A percentile compares a stretch with the other conserved stretches of the same genome.
Evolutionary conservation across 2,113 vertebrate species (phyloP).

Genomic region (Neodontobutis hainanensis): DNA sequence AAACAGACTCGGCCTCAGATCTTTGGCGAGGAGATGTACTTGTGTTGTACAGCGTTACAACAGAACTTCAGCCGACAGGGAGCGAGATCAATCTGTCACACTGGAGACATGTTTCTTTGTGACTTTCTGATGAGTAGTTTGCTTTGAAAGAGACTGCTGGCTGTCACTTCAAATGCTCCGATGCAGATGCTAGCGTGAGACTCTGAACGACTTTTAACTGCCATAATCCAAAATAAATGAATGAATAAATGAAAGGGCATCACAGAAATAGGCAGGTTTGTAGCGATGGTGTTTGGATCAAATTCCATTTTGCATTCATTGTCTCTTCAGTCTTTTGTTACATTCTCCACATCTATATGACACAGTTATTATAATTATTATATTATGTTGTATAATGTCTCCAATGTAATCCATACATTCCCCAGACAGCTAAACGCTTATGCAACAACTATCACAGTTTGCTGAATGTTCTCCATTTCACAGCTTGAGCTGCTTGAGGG

Average conservation of each 20-base stretch:
- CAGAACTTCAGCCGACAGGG: slow-evolving; percentile 9
- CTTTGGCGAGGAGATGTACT: neutral
- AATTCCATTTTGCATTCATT: too few species aligned
- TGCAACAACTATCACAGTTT: neutral
- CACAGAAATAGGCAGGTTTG: too few species aligned
- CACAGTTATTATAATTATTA: too few species aligned
- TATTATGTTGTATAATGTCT: neutral
- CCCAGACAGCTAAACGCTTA: neutral
- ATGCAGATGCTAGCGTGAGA: neutral
- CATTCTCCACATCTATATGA: too few species aligned
- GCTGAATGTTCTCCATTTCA: neutral
- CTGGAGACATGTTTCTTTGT: neutral
- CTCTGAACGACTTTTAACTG: too few species aligned
- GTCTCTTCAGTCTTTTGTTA: too few species aligned
- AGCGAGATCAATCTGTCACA: slow-evolving; percentile 17
- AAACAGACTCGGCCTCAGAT: slow-evolving; percentile 9
- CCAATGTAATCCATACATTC: neutral
- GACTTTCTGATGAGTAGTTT: neutral
- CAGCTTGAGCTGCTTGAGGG: slow-evolving; percentile 10
- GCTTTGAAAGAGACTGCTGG: slow-evolving; percentile 6
- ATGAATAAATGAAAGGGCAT: too few species aligned
- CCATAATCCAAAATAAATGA: too few species aligned
- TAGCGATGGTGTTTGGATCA: too few species aligned
- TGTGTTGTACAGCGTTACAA: neutral
- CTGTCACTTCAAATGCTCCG: slow-evolving; percentile 8